Evolutionary conservation across 2,113 vertebrate species (phyloP).

Genomic region (Porphyrio hochstetteri): DNA sequence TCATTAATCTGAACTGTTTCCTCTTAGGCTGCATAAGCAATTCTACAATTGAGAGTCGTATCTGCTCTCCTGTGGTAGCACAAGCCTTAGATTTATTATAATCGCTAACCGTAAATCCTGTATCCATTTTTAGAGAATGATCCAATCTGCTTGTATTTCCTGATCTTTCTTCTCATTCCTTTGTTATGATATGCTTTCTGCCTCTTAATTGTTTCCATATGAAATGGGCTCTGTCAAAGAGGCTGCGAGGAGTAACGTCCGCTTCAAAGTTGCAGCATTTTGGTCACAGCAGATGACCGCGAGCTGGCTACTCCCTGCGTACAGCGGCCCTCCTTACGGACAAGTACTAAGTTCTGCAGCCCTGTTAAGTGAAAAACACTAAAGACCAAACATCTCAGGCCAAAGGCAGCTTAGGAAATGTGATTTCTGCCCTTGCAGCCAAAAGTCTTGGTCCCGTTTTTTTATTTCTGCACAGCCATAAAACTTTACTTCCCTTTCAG

Average conservation of each 20-base stretch:
- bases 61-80: not conserved
- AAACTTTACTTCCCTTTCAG: not conserved
- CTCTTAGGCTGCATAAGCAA: not conserved
- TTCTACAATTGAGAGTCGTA: not conserved
- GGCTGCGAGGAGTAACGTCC: not conserved
- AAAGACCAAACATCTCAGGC: not conserved
- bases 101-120: constrained; percentile 14
- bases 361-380: not conserved
- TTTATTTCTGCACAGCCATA: not conserved
- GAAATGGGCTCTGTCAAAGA: constrained; percentile 19
- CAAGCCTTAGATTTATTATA: constrained; percentile 24
- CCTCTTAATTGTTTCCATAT: constrained; percentile 41
- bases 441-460: not conserved
- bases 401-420: not conserved
- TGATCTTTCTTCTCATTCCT: constrained; percentile 57
- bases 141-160: constrained; percentile 51
- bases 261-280: constrained; percentile 26
- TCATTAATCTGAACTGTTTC: not conserved
- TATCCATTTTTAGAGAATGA: constrained; percentile 46
- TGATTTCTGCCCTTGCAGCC: not conserved
- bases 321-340: constrained; percentile 6
- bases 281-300: constrained; percentile 15
- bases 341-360: not conserved
- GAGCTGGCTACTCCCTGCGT: not conserved
- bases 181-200: constrained; percentile 63